Conservation (phyloP, 53 echinoderm and acorn worm species). For the Paelopatides confundens region DNA sequence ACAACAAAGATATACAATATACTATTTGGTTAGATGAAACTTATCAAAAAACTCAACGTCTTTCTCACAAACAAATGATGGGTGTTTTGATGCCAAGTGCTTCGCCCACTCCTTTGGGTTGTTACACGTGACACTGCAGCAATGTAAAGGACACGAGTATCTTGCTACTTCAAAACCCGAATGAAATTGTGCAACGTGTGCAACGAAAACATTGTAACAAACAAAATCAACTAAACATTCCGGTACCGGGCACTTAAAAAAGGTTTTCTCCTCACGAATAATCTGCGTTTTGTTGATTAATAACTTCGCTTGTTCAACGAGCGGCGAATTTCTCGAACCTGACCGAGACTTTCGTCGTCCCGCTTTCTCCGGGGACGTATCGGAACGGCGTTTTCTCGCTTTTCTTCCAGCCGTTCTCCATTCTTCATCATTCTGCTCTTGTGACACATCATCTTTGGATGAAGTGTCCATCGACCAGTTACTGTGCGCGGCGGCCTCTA, state of each 20-base stretch:
- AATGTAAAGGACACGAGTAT: not conserved
- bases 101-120: not conserved
- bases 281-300: not conserved
- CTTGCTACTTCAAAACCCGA: not conserved
- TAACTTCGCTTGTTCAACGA: too few species aligned
- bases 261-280: not conserved
- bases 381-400: too few species aligned
- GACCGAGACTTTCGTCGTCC: too few species aligned
- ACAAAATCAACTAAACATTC: not conserved
- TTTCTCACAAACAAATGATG: not conserved
- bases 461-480: not conserved
- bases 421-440: too few species aligned
- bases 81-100: not conserved
- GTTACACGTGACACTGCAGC: not conserved
- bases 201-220: not conserved
- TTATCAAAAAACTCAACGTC: slow-evolving; percentile 1
- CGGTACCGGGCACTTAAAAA: not conserved
- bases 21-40: not conserved
- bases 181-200: not conserved
- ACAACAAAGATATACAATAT: not conserved
- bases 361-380: too few species aligned
- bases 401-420: too few species aligned
- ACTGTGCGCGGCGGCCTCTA: not conserved
- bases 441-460: not conserved
- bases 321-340: too few species aligned